Evolutionary conservation across 2,888 invertebrate species (phyloP).

Genomic region (Polia nebulosa): DNA sequence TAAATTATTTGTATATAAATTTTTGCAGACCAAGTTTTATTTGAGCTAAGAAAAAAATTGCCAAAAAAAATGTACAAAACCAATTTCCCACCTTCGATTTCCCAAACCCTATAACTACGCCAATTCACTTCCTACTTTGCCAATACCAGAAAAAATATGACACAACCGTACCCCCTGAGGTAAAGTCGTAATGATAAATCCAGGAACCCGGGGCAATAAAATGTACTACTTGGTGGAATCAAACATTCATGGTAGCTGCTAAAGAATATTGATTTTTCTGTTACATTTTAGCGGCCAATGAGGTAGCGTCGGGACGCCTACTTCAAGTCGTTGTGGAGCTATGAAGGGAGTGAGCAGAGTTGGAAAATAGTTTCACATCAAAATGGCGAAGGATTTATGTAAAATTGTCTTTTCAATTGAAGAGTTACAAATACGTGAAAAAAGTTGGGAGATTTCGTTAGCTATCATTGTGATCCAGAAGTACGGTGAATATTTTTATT

Average conservation of each 20-base stretch:
- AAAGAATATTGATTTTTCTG: conserved; percentile 79
- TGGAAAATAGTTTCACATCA: not conserved
- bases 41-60: not conserved
- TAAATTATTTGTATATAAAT: no score
- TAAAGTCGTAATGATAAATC: conserved; percentile 65
- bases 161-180: conserved; percentile 53
- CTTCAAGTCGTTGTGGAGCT: conserved; percentile 51
- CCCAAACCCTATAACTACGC: conserved; percentile 1
- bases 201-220: conserved; percentile 47
- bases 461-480: no score
- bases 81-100: not conserved
- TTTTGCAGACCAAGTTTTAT: no score
- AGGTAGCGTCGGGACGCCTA: conserved; percentile 72
- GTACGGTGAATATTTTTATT: no score
- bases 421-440: no score
- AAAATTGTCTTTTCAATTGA: no score
- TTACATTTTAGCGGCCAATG: conserved; percentile 71
- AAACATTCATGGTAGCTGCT: conserved; percentile 79
- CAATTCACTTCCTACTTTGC: conserved; percentile 35
- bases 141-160: conserved; percentile 59
- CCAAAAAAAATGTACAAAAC: conserved; percentile 1
- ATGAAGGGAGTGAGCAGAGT: conserved; percentile 59
- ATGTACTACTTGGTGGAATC: conserved; percentile 62
- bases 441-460: no score
- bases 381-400: not conserved